Evolutionary conservation across 2,888 invertebrate species (phyloP).

Genomic region (Trachelus troglodyta): DNA sequence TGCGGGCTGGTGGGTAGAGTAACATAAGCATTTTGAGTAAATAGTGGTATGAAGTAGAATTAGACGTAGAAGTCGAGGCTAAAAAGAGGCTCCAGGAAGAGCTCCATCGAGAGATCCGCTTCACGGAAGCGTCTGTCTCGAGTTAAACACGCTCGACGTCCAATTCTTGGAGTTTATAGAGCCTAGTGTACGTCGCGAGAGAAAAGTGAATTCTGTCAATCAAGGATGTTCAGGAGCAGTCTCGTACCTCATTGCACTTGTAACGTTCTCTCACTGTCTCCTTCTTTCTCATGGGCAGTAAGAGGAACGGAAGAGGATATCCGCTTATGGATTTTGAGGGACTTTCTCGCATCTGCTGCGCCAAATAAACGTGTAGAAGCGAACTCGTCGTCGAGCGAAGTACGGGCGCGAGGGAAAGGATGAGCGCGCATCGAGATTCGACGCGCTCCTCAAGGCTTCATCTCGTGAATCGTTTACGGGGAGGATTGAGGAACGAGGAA

Average conservation of each 20-base stretch:
- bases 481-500: neutral
- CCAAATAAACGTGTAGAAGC: slow-evolving; percentile 23
- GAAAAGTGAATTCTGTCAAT: neutral
- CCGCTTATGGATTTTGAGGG: neutral
- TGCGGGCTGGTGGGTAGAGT: neutral
- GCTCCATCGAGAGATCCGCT: neutral
- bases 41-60: neutral
- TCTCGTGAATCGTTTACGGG: neutral
- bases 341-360: slow-evolving; percentile 10
- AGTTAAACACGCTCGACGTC: neutral
- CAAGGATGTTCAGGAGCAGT: neutral
- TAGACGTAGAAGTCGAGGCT: neutral
- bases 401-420: neutral
- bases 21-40: neutral
- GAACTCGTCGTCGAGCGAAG: slow-evolving; percentile 13
- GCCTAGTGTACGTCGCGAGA: neutral
- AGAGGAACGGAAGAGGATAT: neutral
- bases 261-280: neutral
- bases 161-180: neutral
- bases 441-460: neutral
- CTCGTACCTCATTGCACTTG: neutral
- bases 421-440: slow-evolving; percentile 5
- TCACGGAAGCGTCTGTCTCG: neutral
- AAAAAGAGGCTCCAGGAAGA: neutral
- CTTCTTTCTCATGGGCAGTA: neutral